Base-by-base conservation (phyloP, 2,113 vertebrate genomes). In the Balaeniceps rex region DNA sequence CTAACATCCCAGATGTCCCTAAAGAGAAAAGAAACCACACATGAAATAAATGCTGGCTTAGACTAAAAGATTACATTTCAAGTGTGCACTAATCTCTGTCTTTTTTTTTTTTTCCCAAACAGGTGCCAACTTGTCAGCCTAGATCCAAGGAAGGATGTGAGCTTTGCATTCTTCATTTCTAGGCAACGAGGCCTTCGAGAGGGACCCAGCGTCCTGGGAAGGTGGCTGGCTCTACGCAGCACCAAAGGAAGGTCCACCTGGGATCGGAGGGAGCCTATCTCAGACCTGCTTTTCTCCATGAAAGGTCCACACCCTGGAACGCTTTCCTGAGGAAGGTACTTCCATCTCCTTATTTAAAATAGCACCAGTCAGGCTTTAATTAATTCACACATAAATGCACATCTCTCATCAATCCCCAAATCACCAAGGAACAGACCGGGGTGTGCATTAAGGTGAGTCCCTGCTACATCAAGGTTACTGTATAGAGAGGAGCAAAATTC, bases 181-280 rank as follows among this genome's bases (percentile, higher is more conserved):
- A 25, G 60, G 16, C 9, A n/a, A 6, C 0, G 2, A 52, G 46
- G 15, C 14, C 13, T 65, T 72, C 0, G 3, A 36, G 71, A 34
- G 54, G 42, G 10, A 44, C 11, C 7, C 58, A 57, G 11, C 18
- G 24, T 6, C 29, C 36, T 31, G 40, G 52, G 44, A 21, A 28
- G 25, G 29, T n/a, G 11, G 42, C 57, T 87, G 75, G 29, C 22
- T 79, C 34, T 25, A 1, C 3, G 7, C 11, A 61, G 34, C 18
- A 66, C 34, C 51, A 21, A 40, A 33, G 8, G 29, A 55, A 86
- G 44, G 12, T 63, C 40, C 9, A 6, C 34, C 15, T 60, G 25
- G 46, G 4, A 42, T 34, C 1, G 1, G 24, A 11, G 33, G 22
- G 18, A 64, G 26, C 11, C 11, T 47, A 4, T 9, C 26, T 83